phyloP scores from a whole-genome alignment of 2,113 vertebrate species.

The Gracilinanus agilis region DNA sequence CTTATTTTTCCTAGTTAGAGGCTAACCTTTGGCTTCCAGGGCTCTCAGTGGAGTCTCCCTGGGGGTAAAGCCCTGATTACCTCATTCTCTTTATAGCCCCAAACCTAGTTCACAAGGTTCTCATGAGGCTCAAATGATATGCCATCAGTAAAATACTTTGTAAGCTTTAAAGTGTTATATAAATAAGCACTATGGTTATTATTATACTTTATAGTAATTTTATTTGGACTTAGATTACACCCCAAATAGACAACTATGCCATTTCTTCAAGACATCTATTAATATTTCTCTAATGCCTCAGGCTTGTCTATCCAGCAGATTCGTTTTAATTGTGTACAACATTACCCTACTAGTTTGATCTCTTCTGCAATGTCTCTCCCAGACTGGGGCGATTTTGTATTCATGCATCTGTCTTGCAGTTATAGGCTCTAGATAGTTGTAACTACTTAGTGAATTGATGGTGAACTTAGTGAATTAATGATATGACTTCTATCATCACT shows the following conservation, averaged over 20 bases:
- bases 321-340: neutral
- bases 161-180: no score
- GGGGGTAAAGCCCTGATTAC: neutral
- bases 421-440: neutral
- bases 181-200: no score
- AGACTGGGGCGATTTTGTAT: neutral
- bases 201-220: neutral
- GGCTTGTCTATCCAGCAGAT: neutral
- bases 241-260: neutral
- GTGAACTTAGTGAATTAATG: neutral
- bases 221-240: neutral
- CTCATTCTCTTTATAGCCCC: neutral
- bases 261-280: neutral
- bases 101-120: neutral
- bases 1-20: neutral
- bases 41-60: neutral
- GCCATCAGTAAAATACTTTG: neutral
- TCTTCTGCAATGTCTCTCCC: neutral
- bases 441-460: no score
- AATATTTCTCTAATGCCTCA: neutral
- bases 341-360: neutral
- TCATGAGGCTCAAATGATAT: neutral
- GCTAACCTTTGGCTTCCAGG: neutral
- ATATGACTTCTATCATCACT: neutral
- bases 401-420: neutral